A percentile compares a stretch with the other conserved stretches of the same genome.
These are phyloP conservation scores for Beroe forskalii DNA, from an alignment of 37 sponge, comb jelly and placozoan genomes.

Conservation along the genomic window DNA sequence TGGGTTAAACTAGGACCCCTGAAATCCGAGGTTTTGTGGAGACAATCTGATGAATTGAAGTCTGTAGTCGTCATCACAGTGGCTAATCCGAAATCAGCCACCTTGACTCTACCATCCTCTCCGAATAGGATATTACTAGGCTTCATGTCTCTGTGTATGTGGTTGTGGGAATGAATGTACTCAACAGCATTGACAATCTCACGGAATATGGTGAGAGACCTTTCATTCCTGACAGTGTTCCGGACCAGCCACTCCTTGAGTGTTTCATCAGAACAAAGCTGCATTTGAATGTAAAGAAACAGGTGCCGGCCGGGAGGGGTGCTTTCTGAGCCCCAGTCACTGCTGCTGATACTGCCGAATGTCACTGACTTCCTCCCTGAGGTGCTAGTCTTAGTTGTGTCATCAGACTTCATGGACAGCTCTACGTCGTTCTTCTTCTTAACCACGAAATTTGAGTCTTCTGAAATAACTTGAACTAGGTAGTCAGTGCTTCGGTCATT, in stretches of 20 bases:
- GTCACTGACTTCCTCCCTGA: neutral
- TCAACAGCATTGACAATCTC: slow-evolving; percentile 82
- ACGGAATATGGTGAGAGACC: slow-evolving; percentile 51
- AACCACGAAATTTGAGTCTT: neutral
- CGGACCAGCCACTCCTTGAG: slow-evolving; percentile 81
- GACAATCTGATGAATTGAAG: neutral
- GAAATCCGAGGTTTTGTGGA: neutral
- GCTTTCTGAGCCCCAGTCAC: neutral
- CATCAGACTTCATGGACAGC: neutral
- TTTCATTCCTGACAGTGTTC: slow-evolving; percentile 40
- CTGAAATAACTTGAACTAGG: neutral
- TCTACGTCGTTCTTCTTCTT: neutral
- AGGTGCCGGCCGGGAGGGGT: neutral
- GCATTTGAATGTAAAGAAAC: slow-evolving; percentile 89
- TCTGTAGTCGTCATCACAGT: slow-evolving; percentile 60
- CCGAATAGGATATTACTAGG: slow-evolving; percentile 93
- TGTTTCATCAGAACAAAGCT: slow-evolving; percentile 84
- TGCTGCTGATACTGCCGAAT: neutral
- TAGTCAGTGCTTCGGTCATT: neutral
- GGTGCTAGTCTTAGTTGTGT: neutral
- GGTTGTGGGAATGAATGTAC: slow-evolving; percentile 81
- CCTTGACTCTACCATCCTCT: slow-evolving; percentile 79
- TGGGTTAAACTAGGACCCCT: slow-evolving; percentile 20
- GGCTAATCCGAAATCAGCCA: slow-evolving; percentile 94
- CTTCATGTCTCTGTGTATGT: slow-evolving; percentile 92